Evolutionary conservation across 2,888 invertebrate genomes (phyloP), one percentile per base, ranked within the genome.

Genomic region (Leucophenga montana): DNA sequence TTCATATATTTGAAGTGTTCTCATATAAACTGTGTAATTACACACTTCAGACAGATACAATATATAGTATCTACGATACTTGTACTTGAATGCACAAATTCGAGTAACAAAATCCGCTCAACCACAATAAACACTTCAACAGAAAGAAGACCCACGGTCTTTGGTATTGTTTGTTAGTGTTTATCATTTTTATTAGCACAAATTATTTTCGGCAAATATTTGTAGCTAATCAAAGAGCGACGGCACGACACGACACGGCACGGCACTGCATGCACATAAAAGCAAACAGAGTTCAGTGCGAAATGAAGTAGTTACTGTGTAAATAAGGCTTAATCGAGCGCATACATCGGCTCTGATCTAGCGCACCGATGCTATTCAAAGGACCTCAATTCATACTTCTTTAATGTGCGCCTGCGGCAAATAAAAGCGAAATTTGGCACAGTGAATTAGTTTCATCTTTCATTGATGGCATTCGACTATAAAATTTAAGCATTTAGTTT

Each of bases 191-290:
- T 22, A 57, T 67, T 56, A 18, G 57, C 33, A 48, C 14, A 67
- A 44, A 46, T 71, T 72, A 68, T 68, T 31, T 53, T 39, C 50
- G 46, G 33, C 33, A 61, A 68, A 33, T 31, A 68, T 68, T 68
- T 62, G 39, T 20, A 61, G 53, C 59, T 62, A 62, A 62, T 62
- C 62, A 62, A 44, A 57, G 14, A 56, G 16, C 13, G 20, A 14
- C n/a, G 54, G 67, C 39, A 9, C 16, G 44, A 44, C 69, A 27
- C 27, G 61, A 56, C 68, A 64, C 31, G 73, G 2, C 27, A n/a
- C n/a, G n/a, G n/a, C n/a, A n/a, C n/a, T n/a, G n/a, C n/a, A 33
- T 5, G 56, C 4, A 27, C 2, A 2, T 5, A 18, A 4, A 46
- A 14, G 62, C 39, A 18, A 9, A 13, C 56, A 22, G 62, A 33